These are phyloP conservation scores for Opisthocomus hoazin DNA, from an alignment of 2,113 vertebrate species.

Conservation along the genomic window DNA sequence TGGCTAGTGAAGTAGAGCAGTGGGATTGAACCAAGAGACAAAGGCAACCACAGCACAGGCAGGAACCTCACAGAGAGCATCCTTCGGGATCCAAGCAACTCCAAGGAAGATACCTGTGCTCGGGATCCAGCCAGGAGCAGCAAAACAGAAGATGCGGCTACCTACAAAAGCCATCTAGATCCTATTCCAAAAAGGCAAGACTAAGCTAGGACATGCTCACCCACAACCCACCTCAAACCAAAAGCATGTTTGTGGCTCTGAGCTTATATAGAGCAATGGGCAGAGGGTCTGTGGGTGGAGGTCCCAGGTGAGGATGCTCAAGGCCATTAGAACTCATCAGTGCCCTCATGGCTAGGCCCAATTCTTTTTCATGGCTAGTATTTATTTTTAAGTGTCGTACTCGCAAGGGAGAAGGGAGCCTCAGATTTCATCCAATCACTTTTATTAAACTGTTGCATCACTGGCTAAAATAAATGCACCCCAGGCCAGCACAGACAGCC, in stretches of 20 bases:
- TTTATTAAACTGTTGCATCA: background rate
- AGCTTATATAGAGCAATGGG: background rate
- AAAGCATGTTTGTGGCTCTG: background rate
- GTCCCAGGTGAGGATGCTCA: background rate
- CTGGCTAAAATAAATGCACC: background rate
- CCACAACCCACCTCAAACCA: background rate
- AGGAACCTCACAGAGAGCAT: background rate
- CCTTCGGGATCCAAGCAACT: background rate
- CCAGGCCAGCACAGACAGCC: background rate
- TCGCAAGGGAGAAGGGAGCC: background rate
- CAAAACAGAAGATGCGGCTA: background rate
- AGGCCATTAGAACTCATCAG: background rate
- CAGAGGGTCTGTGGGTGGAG: too few relatives aligned
- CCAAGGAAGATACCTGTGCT: accelerated
- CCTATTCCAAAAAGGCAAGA: background rate
- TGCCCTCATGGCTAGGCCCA: background rate
- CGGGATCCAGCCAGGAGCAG: background rate
- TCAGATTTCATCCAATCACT: background rate
- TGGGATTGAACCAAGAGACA: background rate
- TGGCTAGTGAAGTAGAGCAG: background rate
- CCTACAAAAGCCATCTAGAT: background rate
- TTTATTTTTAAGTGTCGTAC: background rate
- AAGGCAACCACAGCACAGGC: background rate
- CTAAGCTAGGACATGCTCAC: background rate
- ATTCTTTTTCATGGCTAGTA: background rate